A percentile compares a stretch with the other conserved stretches of the same genome.
phyloP scores from a whole-genome alignment of 2,888 invertebrate genomes.

The Mesoligia furuncula region DNA sequence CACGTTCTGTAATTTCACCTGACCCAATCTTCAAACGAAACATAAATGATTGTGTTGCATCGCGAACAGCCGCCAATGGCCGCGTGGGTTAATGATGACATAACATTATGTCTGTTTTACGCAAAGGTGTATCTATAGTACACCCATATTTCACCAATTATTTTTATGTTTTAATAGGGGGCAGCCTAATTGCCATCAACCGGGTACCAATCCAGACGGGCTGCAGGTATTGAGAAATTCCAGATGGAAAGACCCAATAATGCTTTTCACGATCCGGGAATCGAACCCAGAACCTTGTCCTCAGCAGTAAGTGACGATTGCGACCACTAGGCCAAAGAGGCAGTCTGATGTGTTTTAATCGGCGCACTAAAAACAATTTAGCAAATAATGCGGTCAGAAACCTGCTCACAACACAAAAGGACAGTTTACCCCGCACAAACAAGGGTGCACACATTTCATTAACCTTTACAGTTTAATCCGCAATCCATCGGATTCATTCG shows the following conservation, averaged over 20 bases:
- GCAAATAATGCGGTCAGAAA: background rate
- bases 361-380: background rate
- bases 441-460: conserved; percentile 73
- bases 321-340: background rate
- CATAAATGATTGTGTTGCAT: background rate
- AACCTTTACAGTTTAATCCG: conserved; percentile 73
- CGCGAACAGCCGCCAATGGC: background rate
- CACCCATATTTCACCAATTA: background rate
- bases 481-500: conserved; percentile 70
- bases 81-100: background rate
- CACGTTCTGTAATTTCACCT: background rate
- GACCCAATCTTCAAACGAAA: background rate
- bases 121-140: background rate
- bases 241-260: no score
- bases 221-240: no score
- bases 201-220: background rate
- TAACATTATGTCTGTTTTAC: background rate
- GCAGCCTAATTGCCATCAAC: background rate
- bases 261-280: background rate
- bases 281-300: background rate
- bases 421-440: conserved; percentile 59
- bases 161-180: background rate
- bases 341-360: background rate
- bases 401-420: conserved; percentile 21
- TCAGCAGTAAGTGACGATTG: background rate